phyloP scores from a whole-genome alignment of 2,113 vertebrate species.

The Hiodon alosoides region DNA sequence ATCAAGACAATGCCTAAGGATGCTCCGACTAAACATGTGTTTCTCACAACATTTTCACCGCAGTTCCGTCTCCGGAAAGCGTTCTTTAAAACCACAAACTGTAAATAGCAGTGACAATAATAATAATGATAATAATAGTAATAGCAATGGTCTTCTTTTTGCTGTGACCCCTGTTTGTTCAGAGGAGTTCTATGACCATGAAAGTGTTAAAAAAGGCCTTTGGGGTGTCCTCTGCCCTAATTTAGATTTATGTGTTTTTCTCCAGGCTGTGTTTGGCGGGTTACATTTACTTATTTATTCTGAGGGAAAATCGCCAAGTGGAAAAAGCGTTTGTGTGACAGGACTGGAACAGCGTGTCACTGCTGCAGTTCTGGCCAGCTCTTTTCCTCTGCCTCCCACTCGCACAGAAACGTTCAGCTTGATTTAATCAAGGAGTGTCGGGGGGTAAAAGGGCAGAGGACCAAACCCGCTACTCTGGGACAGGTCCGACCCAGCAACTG shows the following conservation, averaged over 20 bases:
- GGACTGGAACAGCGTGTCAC: slow-evolving; percentile 27
- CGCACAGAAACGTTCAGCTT: slow-evolving; percentile 54
- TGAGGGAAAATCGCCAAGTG: slow-evolving; percentile 16
- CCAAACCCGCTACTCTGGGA: slow-evolving; percentile 40
- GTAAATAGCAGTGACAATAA: too few species aligned
- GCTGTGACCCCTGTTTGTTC: not conserved
- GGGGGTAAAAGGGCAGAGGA: slow-evolving; percentile 37
- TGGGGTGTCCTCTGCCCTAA: slow-evolving; percentile 47
- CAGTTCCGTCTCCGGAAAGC: too few species aligned
- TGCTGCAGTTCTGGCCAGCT: not conserved
- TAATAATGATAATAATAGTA: too few species aligned
- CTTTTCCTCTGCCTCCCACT: slow-evolving; percentile 28
- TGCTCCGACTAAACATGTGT: slow-evolving; percentile 3
- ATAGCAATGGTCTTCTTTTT: too few species aligned
- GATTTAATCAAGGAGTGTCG: slow-evolving; percentile 48
- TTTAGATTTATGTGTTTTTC: slow-evolving; percentile 56
- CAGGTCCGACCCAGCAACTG: slow-evolving; percentile 35
- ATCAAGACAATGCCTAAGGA: slow-evolving; percentile 36
- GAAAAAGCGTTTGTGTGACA: slow-evolving; percentile 20
- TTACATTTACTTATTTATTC: slow-evolving; percentile 26
- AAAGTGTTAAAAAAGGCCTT: slow-evolving; percentile 49
- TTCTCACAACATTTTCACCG: too few species aligned
- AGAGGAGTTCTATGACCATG: slow-evolving; percentile 31
- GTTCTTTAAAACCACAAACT: too few species aligned
- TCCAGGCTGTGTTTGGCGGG: slow-evolving; percentile 25